Evolutionary conservation across 2,113 vertebrate species (phyloP), one percentile per base, ranked within the genome.

Genomic region (Hippocampus guttulatus): DNA sequence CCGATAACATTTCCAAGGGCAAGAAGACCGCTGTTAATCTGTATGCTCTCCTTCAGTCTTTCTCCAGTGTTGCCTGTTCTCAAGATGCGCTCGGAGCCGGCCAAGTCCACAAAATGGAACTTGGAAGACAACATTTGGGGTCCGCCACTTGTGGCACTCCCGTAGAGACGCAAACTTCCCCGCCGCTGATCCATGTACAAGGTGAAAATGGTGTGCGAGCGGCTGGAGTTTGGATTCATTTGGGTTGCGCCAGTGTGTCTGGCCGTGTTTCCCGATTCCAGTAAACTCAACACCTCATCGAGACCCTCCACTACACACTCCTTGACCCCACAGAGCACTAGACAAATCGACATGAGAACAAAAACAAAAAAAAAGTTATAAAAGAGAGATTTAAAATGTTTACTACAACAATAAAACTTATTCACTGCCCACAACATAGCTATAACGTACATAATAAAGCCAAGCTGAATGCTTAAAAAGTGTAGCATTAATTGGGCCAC

Each of bases 21-120:
- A 81, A 99, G 87, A 66, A 99, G 94, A 23, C 96, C 94, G 3
- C 95, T 94, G 87, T 99, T 99, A 82, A 99, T 99, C 90, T 97
- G 96, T 80, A 98, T 97, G 71, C 95, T 98, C 91, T 99, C 97
- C 77, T 94, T 96, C 57, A 99, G 91, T 81, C 96, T 92, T 83
- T 98, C 97, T 5, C 96, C 96, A 0, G 94, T 94, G 91, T 96
- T 97, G 58, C 96, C 96, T 0, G 94, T 97, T 90, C 92, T 95
- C 76, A 98, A 88, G 68, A 98, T 94, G 51, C 97, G 91, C 81
- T 99, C 96, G 0, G 97, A 99, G 68, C 97, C 96, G 0, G 97
- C 96, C 75, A 99, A 83, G 84, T 99, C 96, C 72, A 99, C 97
- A 47, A 99, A 98, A 84, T 96, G 96, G 52, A 98, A 98, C 85